phyloP scores from a whole-genome alignment of 2,113 vertebrate genomes.

The Thamnophis sirtalis region DNA sequence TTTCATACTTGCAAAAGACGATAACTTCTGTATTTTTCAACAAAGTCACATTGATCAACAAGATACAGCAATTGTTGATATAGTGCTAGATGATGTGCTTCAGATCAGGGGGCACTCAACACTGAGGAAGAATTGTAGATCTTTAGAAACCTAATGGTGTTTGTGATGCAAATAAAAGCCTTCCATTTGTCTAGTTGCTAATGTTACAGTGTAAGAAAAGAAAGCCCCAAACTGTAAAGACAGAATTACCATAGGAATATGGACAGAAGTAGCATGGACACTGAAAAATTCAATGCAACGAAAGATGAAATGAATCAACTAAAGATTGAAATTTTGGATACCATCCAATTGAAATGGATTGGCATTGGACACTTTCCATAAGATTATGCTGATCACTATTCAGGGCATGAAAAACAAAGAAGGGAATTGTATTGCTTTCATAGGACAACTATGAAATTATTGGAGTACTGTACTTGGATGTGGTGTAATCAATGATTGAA shows the following conservation, averaged over 20 bases:
- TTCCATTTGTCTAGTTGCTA: background rate
- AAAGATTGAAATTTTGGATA: background rate
- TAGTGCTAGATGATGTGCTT: background rate
- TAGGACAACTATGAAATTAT: background rate
- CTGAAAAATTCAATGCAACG: background rate
- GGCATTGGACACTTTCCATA: background rate
- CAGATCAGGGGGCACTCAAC: background rate
- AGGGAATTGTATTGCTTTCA: background rate
- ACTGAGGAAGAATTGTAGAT: background rate
- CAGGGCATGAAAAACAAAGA: background rate
- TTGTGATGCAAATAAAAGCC: background rate
- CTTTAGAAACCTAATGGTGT: background rate
- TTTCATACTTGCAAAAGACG: background rate
- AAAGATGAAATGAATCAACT: background rate
- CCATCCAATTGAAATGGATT: background rate
- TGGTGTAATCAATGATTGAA: background rate
- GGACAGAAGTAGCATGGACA: background rate
- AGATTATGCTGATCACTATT: background rate
- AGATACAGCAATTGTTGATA: background rate
- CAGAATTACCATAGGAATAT: background rate
- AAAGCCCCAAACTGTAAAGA: background rate
- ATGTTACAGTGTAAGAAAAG: background rate
- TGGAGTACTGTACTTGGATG: background rate
- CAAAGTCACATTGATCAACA: background rate
- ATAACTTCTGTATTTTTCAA: background rate